Conservation (phyloP, 2,888 invertebrate genomes). For the Ligdia adustata region DNA sequence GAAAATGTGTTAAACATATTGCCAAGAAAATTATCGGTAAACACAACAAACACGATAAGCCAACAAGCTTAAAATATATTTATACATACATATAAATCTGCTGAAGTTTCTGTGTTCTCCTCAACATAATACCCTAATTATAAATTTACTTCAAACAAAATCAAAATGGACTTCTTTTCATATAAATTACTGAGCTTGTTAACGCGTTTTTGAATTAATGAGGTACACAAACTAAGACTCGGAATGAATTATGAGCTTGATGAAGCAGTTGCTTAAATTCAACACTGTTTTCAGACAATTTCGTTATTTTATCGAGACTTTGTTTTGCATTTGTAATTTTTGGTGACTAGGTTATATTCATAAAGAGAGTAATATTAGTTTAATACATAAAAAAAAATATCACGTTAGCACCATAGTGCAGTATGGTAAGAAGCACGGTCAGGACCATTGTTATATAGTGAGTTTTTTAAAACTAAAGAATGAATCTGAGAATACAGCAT, state of each 20-base stretch:
- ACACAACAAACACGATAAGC: too few relatives aligned
- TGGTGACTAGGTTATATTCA: neutral
- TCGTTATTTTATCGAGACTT: constrained; percentile 1
- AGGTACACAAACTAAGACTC: constrained; percentile 31
- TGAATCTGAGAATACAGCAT: too few relatives aligned
- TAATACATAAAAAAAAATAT: too few relatives aligned
- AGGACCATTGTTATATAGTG: too few relatives aligned
- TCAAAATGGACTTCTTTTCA: constrained; percentile 27
- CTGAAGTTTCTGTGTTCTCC: constrained; percentile 12
- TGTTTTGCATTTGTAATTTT: constrained; percentile 19
- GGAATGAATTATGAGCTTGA: constrained; percentile 24
- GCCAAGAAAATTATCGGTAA: too few relatives aligned
- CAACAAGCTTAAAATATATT: too few relatives aligned
- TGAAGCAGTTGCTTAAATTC: constrained; percentile 17
- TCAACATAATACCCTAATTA: constrained; percentile 25
- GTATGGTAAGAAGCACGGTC: too few relatives aligned
- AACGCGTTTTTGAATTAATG: constrained; percentile 31
- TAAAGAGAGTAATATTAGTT: too few relatives aligned
- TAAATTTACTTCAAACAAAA: constrained; percentile 23
- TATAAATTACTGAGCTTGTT: constrained; percentile 28
- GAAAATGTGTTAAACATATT: too few relatives aligned
- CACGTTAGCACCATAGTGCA: too few relatives aligned
- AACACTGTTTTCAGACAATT: constrained; percentile 9
- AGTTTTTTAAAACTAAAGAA: too few relatives aligned
- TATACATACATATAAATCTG: too few relatives aligned